phyloP scores from a whole-genome alignment of 2,797 vertebrate genomes.

The Acestrorhynchus altus region DNA sequence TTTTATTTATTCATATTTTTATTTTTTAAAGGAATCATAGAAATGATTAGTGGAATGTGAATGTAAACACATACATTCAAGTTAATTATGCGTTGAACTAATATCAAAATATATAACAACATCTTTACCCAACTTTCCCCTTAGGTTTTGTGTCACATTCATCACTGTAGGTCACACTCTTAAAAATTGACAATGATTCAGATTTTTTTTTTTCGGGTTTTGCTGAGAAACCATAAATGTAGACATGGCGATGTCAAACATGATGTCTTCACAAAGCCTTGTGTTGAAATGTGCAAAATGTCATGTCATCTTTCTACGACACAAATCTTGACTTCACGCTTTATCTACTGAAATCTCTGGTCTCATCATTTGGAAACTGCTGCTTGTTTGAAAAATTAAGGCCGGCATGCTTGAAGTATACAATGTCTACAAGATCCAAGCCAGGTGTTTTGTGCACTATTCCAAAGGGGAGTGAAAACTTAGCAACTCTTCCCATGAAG shows the following conservation, averaged over 20 bases:
- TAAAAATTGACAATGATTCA: constrained; percentile 8
- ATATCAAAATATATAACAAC: neutral
- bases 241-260: constrained; percentile 19
- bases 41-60: neutral
- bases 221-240: constrained; percentile 6
- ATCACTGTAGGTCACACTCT: neutral
- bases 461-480: neutral
- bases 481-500: no score
- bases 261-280: neutral
- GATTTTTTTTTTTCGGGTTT: constrained; percentile 6
- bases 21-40: neutral
- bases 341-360: neutral
- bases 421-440: neutral
- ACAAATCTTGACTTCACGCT: neutral
- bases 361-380: neutral
- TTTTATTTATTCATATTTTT: constrained; percentile 12
- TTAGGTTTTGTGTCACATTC: constrained; percentile 4
- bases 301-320: constrained; percentile 27
- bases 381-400: neutral
- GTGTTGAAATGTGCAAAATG: constrained; percentile 31
- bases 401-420: neutral
- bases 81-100: neutral
- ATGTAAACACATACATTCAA: neutral
- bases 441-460: neutral
- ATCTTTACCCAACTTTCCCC: neutral